Percentiles rank a stretch among this genome's conserved stretches.
phyloP scores from a whole-genome alignment of 2,113 vertebrate species.

The Gila orcuttii region DNA sequence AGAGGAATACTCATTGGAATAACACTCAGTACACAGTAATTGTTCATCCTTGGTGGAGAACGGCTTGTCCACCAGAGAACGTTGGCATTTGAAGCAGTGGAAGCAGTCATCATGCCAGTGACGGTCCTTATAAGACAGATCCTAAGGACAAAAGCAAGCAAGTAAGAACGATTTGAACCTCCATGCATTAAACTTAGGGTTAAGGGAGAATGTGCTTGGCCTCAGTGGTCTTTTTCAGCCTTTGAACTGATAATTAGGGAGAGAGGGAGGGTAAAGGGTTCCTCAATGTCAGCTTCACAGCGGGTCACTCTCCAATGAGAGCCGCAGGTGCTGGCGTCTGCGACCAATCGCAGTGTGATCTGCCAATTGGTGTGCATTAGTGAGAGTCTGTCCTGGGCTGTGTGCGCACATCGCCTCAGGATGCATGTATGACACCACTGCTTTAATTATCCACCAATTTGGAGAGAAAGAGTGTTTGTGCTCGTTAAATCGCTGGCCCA shows the following conservation, averaged over 20 bases:
- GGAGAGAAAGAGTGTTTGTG: background rate
- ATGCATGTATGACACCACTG: conserved; percentile 3
- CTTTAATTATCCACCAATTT: conserved; percentile 37
- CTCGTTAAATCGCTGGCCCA: conserved; percentile 39
- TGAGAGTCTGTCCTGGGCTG: background rate
- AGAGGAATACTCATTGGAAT: conserved; percentile 84
- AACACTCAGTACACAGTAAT: conserved; percentile 85
- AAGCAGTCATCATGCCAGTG: conserved; percentile 89
- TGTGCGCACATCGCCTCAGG: background rate
- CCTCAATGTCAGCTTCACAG: conserved; percentile 29
- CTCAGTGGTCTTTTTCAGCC: background rate
- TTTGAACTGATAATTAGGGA: conserved; percentile 24
- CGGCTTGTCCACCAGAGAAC: conserved; percentile 84
- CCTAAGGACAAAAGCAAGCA: conserved; percentile 65
- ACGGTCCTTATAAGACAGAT: conserved; percentile 86
- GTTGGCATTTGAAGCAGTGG: conserved; percentile 82
- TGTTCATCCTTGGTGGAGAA: conserved; percentile 86
- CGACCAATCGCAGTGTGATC: background rate
- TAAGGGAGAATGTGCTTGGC: background rate
- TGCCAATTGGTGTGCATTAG: background rate
- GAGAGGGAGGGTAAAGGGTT: background rate
- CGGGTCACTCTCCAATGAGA: conserved; percentile 19
- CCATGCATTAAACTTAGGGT: conserved; percentile 11
- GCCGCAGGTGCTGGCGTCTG: background rate
- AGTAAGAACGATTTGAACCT: background rate